Percentiles rank a stretch among this genome's conserved stretches.
Evolutionary conservation across 2,888 invertebrate species (phyloP).

Genomic region (Orthonychiurus folsomi): DNA sequence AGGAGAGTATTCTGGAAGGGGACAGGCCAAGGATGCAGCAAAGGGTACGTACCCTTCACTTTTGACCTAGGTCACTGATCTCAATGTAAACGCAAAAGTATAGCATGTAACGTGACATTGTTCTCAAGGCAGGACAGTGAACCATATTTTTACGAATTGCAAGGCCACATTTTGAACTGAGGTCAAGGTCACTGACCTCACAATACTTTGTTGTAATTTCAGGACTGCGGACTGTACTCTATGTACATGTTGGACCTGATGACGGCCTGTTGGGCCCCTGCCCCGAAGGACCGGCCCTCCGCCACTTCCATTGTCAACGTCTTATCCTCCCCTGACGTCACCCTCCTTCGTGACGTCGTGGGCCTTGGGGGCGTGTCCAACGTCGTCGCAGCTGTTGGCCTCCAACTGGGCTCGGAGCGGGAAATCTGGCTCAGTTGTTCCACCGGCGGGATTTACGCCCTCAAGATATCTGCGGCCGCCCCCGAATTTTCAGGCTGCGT

Average conservation of each 20-base stretch:
- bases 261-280: constrained; percentile 90
- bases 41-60: constrained; percentile 59
- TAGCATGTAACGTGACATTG: too few relatives aligned
- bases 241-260: constrained; percentile 85
- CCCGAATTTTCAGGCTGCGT: constrained; percentile 30
- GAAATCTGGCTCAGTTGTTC: constrained; percentile 40
- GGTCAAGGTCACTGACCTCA: too few relatives aligned
- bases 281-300: constrained; percentile 69
- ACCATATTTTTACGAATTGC: too few relatives aligned
- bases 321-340: constrained; percentile 84
- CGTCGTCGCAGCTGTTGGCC: constrained; percentile 55
- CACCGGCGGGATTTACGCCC: constrained; percentile 37
- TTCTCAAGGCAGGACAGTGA: too few relatives aligned
- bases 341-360: constrained; percentile 71
- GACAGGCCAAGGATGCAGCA: constrained; percentile 80
- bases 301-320: constrained; percentile 91
- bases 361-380: constrained; percentile 59
- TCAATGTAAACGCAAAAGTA: too few relatives aligned
- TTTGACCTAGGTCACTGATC: too few relatives aligned
- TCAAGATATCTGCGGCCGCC: constrained; percentile 25
- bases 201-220: too few relatives aligned
- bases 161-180: too few relatives aligned
- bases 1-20: constrained; percentile 91
- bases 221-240: constrained; percentile 55
- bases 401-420: constrained; percentile 45